Base-by-base conservation (phyloP, 2,113 vertebrate genomes). In the Poeciliopsis turrubarensis region DNA sequence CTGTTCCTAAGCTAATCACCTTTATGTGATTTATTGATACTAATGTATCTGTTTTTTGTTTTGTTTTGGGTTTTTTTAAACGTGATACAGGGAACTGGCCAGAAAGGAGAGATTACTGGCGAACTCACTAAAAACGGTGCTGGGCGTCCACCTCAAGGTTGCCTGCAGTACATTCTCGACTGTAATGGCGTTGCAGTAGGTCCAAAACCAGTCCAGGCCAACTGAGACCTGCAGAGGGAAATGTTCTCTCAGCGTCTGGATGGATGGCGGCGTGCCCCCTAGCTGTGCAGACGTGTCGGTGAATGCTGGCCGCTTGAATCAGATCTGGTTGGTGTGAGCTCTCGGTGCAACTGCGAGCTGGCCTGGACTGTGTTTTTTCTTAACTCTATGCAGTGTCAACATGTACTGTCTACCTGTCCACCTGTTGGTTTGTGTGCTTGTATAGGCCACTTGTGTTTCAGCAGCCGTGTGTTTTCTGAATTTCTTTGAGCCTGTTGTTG, bases 101-200 rank as follows among this genome's bases (percentile, higher is more conserved):
- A 94, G 87, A 97, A 97, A 91, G 97, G 97, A 74, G 97, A 98
- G 69, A 86, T 88, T 15, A 65, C 30, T 12, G 82, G 80, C 1
- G 96, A 97, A 63, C 88, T 92, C 75, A 94, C 89, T 91, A 98
- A 97, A 94, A 93, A 95, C 88, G 78, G 95, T 89, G 77, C 95
- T 90, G 95, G 94, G 83, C 93, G 93, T 93, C 95, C 96, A n/a
- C 96, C 97, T 89, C 97, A 98, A 96, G 96, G 97, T 95, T 99
- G 97, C 94, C 96, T 98, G 95, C 97, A 98, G 96, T 99, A 98
- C 94, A 98, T 98, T 95, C 96, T 98, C 89, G 97, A 98, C 95
- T 98, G 97, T 95, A 98, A 98, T 93, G 96, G 97, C 88, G 96
- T 97, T 91, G 96, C 97, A 90, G 96, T 97, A 94, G 96, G 96